Percentiles rank a stretch among this genome's conserved stretches.
phyloP scores from a whole-genome alignment of 64 coral and sea anemone species.

The Pocillopora verrucosa region DNA sequence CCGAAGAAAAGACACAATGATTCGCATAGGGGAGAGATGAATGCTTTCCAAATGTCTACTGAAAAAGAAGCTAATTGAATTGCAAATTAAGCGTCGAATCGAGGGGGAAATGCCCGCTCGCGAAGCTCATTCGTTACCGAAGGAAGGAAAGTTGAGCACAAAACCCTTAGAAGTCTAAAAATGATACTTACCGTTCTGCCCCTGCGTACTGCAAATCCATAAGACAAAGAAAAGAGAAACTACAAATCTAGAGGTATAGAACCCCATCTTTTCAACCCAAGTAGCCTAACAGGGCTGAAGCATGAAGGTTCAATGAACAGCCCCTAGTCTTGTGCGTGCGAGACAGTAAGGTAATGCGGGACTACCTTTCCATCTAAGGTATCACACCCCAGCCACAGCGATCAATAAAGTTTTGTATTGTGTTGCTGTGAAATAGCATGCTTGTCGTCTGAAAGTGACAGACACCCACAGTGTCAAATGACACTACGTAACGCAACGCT shows the following conservation, averaged over 20 bases:
- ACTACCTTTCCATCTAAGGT: background rate
- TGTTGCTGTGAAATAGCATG: constrained; percentile 53
- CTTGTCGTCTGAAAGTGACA: constrained; percentile 61
- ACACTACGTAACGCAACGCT: background rate
- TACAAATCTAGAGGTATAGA: constrained; percentile 42
- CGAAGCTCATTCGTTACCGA: background rate
- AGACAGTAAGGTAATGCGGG: constrained; percentile 53
- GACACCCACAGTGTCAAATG: constrained; percentile 15
- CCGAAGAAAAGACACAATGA: background rate
- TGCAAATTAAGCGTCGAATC: background rate
- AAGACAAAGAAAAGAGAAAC: constrained; percentile 15
- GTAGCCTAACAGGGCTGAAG: constrained; percentile 53
- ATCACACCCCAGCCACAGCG: constrained; percentile 57
- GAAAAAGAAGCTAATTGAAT: background rate
- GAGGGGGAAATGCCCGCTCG: background rate
- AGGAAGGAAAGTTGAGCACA: background rate
- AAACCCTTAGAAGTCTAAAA: background rate
- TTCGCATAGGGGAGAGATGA: background rate
- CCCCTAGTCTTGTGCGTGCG: constrained; percentile 50
- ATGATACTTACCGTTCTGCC: constrained; percentile 10
- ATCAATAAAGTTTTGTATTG: constrained; percentile 48
- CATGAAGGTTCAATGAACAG: constrained; percentile 61
- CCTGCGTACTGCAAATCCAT: constrained; percentile 43
- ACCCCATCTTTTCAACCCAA: constrained; percentile 83
- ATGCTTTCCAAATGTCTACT: background rate